phyloP scores from a whole-genome alignment of 2,113 vertebrate genomes.

The Malurus elegans region DNA sequence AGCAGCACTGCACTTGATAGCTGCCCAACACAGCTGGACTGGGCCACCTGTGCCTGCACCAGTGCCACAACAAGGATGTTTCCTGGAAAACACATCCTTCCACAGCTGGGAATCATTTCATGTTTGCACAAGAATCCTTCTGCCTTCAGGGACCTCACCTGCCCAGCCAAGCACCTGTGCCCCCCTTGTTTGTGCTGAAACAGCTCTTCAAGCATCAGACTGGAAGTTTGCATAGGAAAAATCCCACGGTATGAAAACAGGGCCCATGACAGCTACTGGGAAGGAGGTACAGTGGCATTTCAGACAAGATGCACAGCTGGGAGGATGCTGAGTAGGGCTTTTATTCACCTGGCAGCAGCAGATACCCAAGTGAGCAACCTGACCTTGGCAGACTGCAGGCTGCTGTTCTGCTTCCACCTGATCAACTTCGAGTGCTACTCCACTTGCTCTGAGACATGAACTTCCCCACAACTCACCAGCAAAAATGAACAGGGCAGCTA shows the following conservation, averaged over 20 bases:
- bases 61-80: neutral
- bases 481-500: neutral
- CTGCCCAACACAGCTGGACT: neutral
- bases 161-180: neutral
- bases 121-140: neutral
- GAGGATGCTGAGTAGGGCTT: neutral
- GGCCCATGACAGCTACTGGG: neutral
- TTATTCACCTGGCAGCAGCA: neutral
- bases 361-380: neutral
- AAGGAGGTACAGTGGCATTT: neutral
- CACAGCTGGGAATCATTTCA: neutral
- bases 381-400: neutral
- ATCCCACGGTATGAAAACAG: neutral
- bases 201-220: neutral
- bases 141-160: neutral
- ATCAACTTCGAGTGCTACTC: neutral
- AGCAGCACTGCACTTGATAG: neutral
- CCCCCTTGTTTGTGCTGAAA: neutral
- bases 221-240: neutral
- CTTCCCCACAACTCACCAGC: neutral
- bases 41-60: fast-evolving
- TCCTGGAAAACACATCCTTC: neutral
- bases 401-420: neutral
- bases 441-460: neutral
- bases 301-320: neutral